Conservation (phyloP, 53 echinoderm and acorn worm species). For the Crossaster papposus region DNA sequence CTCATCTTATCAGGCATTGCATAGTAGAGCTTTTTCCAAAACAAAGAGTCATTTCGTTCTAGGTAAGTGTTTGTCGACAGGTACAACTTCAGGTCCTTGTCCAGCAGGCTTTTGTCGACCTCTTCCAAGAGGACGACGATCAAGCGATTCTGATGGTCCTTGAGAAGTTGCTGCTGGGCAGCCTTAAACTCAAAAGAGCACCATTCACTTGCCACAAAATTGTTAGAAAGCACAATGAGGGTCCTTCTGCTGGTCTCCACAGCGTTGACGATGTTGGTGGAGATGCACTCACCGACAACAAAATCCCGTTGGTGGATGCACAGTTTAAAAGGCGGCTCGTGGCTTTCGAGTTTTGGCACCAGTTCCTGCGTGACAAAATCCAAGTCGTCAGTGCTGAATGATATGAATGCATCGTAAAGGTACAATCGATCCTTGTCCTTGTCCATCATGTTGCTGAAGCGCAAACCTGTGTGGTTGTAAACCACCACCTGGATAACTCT, state of each 20-base stretch:
- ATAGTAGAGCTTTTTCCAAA: conserved; percentile 72
- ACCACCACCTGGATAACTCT: conserved; percentile 60
- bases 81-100: conserved; percentile 71
- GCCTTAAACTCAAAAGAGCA: conserved; percentile 76
- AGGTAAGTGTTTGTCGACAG: conserved; percentile 77
- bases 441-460: conserved; percentile 26
- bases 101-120: conserved; percentile 51
- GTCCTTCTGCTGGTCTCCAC: conserved; percentile 69
- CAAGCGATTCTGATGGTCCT: conserved; percentile 53
- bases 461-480: conserved; percentile 54
- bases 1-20: conserved; percentile 65
- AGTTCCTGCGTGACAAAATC: conserved; percentile 65
- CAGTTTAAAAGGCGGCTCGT: conserved; percentile 48
- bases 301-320: conserved; percentile 81
- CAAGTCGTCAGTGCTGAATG: conserved; percentile 74
- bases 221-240: conserved; percentile 67
- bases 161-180: conserved; percentile 71
- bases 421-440: conserved; percentile 46
- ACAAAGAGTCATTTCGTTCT: conserved; percentile 62
- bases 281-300: conserved; percentile 74
- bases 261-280: conserved; percentile 71
- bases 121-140: conserved; percentile 68
- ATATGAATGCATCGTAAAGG: conserved; percentile 77
- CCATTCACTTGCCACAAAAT: conserved; percentile 80
- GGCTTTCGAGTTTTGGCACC: conserved; percentile 64